Evolutionary conservation across 2,797 vertebrate genomes (phyloP).

Genomic region (Vultur gryphus): DNA sequence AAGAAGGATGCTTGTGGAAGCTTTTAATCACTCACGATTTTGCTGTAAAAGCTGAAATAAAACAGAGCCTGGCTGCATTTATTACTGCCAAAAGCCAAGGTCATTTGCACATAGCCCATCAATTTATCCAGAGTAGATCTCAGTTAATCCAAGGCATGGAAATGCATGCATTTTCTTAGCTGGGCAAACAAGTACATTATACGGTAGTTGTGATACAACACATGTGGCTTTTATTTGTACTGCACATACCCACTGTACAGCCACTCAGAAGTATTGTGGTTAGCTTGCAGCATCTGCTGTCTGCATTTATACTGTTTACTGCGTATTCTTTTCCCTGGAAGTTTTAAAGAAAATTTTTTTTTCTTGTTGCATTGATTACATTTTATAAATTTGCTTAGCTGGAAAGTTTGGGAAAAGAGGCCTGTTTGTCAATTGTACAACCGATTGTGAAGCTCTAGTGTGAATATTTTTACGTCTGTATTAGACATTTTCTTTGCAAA

Average conservation of each 20-base stretch:
- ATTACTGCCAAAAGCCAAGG: slow-evolving; percentile 73
- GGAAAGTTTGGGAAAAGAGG: slow-evolving; percentile 84
- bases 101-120: slow-evolving; percentile 79
- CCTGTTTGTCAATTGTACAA: slow-evolving; percentile 93
- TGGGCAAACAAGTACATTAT: slow-evolving; percentile 88
- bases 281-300: slow-evolving; percentile 92
- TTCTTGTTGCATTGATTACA: slow-evolving; percentile 83
- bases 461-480: slow-evolving; percentile 99
- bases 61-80: slow-evolving; percentile 71
- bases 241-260: slow-evolving; percentile 96
- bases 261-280: slow-evolving; percentile 91
- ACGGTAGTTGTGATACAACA: slow-evolving; percentile 99
- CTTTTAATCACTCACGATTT: slow-evolving; percentile 56
- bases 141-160: slow-evolving; percentile 79
- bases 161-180: slow-evolving; percentile 89
- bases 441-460: slow-evolving; percentile 90
- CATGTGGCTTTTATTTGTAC: slow-evolving; percentile 90
- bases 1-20: slow-evolving; percentile 59
- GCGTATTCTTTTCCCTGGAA: slow-evolving; percentile 86
- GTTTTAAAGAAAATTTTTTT: slow-evolving; percentile 75
- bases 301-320: slow-evolving; percentile 86
- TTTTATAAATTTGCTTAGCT: slow-evolving; percentile 86
- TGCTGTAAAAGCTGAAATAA: slow-evolving; percentile 57
- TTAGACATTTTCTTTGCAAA: slow-evolving; percentile 99
- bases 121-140: slow-evolving; percentile 77